phyloP scores from a whole-genome alignment of 2,113 vertebrate genomes.

The Brienomyrus longianalis region DNA sequence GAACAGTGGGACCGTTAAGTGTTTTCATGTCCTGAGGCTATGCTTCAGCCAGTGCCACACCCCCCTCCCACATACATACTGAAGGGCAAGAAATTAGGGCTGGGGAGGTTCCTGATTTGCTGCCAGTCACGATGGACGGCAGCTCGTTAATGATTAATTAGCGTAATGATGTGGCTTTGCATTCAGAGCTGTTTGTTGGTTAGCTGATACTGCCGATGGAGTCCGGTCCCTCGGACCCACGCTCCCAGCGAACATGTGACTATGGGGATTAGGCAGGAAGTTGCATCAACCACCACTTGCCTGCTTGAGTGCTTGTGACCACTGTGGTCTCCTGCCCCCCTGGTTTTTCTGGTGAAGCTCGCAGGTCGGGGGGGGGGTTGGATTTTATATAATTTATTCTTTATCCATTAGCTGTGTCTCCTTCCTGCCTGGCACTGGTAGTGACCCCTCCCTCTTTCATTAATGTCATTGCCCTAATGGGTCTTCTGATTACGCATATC shows the following conservation, averaged over 20 bases:
- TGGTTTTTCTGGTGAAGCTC: background rate
- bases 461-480: background rate
- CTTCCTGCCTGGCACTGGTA: background rate
- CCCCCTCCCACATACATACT: background rate
- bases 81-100: background rate
- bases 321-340: background rate
- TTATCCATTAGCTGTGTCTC: background rate
- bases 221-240: background rate
- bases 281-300: background rate
- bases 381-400: background rate
- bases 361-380: background rate
- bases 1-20: background rate
- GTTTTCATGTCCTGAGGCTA: background rate
- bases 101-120: background rate
- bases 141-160: background rate
- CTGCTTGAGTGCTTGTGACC: background rate
- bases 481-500: background rate
- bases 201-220: background rate
- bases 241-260: background rate
- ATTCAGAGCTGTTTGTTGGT: background rate
- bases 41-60: background rate
- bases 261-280: background rate
- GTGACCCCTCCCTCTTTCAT: background rate
- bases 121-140: background rate
- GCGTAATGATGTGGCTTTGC: background rate